Conservation (phyloP, 2,797 vertebrate species). For the Melanotaenia boesemani region DNA sequence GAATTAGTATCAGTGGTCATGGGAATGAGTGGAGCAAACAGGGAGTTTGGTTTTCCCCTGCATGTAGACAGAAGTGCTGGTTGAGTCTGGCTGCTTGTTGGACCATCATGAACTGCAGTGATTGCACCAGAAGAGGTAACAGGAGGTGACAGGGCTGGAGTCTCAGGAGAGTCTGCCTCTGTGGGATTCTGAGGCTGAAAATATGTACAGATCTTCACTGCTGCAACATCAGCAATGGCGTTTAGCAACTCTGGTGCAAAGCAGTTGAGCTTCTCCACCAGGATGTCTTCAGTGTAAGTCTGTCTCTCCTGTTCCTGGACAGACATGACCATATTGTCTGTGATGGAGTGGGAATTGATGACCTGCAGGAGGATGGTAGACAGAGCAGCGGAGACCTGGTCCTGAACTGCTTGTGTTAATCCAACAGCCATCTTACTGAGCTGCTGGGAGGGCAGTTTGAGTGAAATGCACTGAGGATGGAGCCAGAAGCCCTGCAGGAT, state of each 20-base stretch:
- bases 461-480: neutral
- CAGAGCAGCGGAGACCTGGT: neutral
- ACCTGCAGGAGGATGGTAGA: neutral
- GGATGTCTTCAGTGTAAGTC: neutral
- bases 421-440: neutral
- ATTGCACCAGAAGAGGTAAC: neutral
- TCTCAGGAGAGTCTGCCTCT: neutral
- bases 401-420: neutral
- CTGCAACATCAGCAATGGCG: neutral
- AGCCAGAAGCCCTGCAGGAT: conserved; percentile 8
- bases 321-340: neutral
- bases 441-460: neutral
- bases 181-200: neutral
- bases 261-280: neutral
- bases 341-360: neutral
- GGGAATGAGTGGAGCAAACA: neutral
- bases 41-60: neutral
- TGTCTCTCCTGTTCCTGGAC: neutral
- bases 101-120: neutral
- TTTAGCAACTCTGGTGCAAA: conserved; percentile 6
- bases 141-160: neutral
- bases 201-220: neutral
- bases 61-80: neutral
- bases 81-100: neutral
- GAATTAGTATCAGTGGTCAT: neutral